Conservation (phyloP, 2,888 invertebrate species). For the Oscheius sp. region DNA sequence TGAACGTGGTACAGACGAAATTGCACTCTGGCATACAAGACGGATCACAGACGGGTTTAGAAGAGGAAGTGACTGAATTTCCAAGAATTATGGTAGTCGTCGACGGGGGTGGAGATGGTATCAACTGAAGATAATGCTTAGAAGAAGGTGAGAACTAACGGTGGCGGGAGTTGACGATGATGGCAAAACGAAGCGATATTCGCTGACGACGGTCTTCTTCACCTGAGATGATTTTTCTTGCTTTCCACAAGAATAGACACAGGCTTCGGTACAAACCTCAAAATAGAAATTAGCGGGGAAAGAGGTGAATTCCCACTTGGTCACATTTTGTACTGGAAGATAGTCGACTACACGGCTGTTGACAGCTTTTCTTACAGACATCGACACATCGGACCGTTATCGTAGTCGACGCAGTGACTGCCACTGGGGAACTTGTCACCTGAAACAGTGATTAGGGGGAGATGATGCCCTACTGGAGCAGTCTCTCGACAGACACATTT, state of each 20-base stretch:
- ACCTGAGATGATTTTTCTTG: conserved; percentile 36
- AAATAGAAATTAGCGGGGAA: not conserved
- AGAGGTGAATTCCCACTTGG: conserved; percentile 5
- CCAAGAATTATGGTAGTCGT: not conserved
- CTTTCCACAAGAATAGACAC: conserved; percentile 53
- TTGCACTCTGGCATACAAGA: conserved; percentile 33
- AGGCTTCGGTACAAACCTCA: conserved; percentile 49
- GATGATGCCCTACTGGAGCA: conserved; percentile 41
- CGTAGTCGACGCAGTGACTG: not conserved
- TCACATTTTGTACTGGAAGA: conserved; percentile 44
- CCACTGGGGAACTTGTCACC: not conserved
- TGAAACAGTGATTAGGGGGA: too few relatives aligned
- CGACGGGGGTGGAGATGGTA: conserved; percentile 2
- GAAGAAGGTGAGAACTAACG: not conserved
- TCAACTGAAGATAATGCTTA: not conserved
- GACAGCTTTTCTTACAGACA: conserved; percentile 45
- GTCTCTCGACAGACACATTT: conserved; percentile 51
- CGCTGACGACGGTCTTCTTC: conserved; percentile 28
- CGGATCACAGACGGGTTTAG: conserved; percentile 13
- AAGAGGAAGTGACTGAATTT: conserved; percentile 20
- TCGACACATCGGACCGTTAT: conserved; percentile 41
- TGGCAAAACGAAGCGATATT: conserved; percentile 53
- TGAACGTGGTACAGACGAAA: conserved; percentile 36
- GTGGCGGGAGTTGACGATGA: conserved; percentile 13
- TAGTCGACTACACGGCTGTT: conserved; percentile 45